These are phyloP conservation scores for Amphipoea lucens DNA, from an alignment of 2,888 invertebrate genomes.

Conservation along the genomic window DNA sequence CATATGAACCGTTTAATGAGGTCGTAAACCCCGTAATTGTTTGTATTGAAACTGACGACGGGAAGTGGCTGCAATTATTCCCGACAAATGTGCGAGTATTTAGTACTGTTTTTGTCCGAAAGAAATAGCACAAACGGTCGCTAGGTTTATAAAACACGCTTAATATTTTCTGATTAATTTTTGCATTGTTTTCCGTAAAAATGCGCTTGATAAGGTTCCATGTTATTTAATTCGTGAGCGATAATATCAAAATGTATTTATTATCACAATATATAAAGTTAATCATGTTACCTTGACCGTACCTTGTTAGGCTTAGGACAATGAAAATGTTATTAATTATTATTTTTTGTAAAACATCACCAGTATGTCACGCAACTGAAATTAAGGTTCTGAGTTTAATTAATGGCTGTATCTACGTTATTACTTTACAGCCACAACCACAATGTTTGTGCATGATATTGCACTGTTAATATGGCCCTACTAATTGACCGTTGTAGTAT, in stretches of 20 bases:
- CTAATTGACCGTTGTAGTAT: slow-evolving; percentile 18
- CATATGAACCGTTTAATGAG: slow-evolving; percentile 61
- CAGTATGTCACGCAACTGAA: slow-evolving; percentile 38
- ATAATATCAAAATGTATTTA: slow-evolving; percentile 25
- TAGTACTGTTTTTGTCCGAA: slow-evolving; percentile 22
- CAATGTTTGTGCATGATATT: slow-evolving; percentile 42
- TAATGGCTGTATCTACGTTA: slow-evolving; percentile 20
- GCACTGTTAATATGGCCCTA: slow-evolving; percentile 3
- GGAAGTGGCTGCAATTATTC: slow-evolving; percentile 56
- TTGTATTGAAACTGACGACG: slow-evolving; percentile 56
- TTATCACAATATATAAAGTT: slow-evolving; percentile 23
- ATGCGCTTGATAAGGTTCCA: slow-evolving; percentile 22
- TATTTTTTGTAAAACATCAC: slow-evolving; percentile 23
- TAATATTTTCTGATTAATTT: slow-evolving; percentile 1
- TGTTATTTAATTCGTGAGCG: slow-evolving; percentile 10
- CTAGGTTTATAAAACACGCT: slow-evolving; percentile 3
- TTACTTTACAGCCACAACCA: slow-evolving; percentile 30
- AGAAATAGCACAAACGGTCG: slow-evolving; percentile 33
- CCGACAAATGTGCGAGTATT: slow-evolving; percentile 40
- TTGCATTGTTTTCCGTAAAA: slow-evolving; percentile 15
- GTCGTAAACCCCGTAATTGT: slow-evolving; percentile 64
- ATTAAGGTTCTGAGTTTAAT: slow-evolving; percentile 30
- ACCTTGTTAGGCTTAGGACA: slow-evolving; percentile 13
- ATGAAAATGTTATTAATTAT: slow-evolving; percentile 7
- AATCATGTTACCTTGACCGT: slow-evolving; percentile 50